Evolutionary conservation across 1,140 invertebrate species (phyloP).

Genomic region (Pogonognathellus flavescens): DNA sequence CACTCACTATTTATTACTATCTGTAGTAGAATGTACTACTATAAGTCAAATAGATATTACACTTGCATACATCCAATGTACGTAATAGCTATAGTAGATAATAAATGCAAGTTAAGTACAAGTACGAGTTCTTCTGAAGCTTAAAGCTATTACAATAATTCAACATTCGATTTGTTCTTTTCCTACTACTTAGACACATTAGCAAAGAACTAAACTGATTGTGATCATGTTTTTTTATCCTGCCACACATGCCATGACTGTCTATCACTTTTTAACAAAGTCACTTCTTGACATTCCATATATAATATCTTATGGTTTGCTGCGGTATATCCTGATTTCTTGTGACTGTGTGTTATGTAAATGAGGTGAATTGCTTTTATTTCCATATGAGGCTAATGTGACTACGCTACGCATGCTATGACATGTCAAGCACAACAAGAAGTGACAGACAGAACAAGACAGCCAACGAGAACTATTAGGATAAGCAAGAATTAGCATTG

Average conservation of each 20-base stretch:
- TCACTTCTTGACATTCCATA: neutral
- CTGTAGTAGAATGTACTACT: too few species aligned
- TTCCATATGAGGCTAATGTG: constrained; percentile 35
- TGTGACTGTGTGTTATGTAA: constrained; percentile 20
- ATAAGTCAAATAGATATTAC: neutral
- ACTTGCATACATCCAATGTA: neutral
- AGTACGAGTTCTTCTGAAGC: neutral
- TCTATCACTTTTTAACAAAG: constrained; percentile 7
- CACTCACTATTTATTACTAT: neutral
- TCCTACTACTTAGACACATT: neutral
- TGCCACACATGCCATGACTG: constrained; percentile 25
- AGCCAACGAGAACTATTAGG: constrained; percentile 29
- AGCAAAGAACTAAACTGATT: constrained; percentile 14
- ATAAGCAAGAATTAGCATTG: constrained; percentile 22
- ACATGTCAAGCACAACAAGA: constrained; percentile 28
- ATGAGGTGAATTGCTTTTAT: constrained; percentile 34
- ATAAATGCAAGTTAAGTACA: neutral
- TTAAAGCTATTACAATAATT: too few species aligned
- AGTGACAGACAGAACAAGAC: constrained; percentile 43
- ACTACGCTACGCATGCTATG: constrained; percentile 15
- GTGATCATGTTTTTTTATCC: constrained; percentile 3
- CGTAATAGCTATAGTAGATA: neutral
- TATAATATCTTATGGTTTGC: too few species aligned
- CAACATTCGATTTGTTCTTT: too few species aligned
- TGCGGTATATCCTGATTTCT: neutral